Base-by-base conservation (phyloP, 2,888 invertebrate species). In the Drosophila prostipennis region DNA sequence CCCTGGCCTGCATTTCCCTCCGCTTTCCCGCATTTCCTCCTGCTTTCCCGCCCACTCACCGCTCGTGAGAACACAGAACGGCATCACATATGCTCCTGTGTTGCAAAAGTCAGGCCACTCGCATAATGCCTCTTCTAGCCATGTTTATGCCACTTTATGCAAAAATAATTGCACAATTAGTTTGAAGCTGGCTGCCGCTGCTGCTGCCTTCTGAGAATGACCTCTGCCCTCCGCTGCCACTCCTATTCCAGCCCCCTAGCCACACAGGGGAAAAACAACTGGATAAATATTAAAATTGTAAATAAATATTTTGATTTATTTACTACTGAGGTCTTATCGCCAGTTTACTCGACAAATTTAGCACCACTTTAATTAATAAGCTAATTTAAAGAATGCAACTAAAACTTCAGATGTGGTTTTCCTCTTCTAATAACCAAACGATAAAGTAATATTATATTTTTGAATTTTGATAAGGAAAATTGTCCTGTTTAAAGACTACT, bases 101-200 rank as follows among this genome's bases (percentile, higher is more conserved):
- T 84, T 89, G 82, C 89, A 89, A 83, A 83, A 90, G 90, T 88
- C 89, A 87, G 89, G 88, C 86, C 81, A 90, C 87, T 90, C 84
- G 85, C 87, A 89, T 89, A 86, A 89, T 89, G 88, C 86, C 89
- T 81, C 90, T 90, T 87, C 90, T 87, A 87, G 86, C 81, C 83
- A 89, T 90, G 90, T 90, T 91, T 90, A 90, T 91, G 89, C 90
- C 91, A 90, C 90, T 90, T 90, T 90, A 91, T 90, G 90, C 88
- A 89, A 90, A 91, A 90, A 90, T 90, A 90, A 90, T 91, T 90
- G 90, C 90, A 90, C 91, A 90, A 90, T 90, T 90, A 90, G 90
- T 90, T 90, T 91, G 89, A 84, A 87, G 88, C 80, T 87, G 81
- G 78, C 77, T 72, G 76, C 69, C 71, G 63, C 63, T 70, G 78